Conservation (phyloP, 1,140 invertebrate species). For the Hyposmocoma kahamanoa region DNA sequence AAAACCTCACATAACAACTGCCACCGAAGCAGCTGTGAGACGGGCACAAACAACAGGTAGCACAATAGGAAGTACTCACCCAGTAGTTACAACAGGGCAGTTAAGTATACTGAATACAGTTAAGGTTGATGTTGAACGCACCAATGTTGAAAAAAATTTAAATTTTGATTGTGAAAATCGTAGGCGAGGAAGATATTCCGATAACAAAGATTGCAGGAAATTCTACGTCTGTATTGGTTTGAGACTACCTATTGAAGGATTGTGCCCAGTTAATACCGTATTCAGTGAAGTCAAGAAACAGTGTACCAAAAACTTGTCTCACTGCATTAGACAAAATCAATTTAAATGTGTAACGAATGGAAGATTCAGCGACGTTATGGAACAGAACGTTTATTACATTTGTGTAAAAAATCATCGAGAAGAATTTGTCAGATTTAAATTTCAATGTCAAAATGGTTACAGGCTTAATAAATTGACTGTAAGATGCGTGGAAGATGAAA, state of each 20-base stretch:
- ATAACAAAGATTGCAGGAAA: conserved; percentile 46
- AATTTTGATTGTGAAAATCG: conserved; percentile 24
- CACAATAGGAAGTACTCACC: no score
- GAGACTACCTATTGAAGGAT: conserved; percentile 29
- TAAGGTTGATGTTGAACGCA: no score
- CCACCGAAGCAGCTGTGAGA: no score
- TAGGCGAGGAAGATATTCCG: conserved; percentile 41
- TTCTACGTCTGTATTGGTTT: conserved; percentile 56
- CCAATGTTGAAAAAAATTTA: no score
- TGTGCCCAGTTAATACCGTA: conserved; percentile 47
- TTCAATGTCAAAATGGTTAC: conserved; percentile 49
- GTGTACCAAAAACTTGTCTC: conserved; percentile 57
- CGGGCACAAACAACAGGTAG: no score
- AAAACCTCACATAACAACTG: no score
- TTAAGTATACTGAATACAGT: no score
- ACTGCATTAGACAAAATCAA: conserved; percentile 52
- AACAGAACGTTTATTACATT: conserved; percentile 50
- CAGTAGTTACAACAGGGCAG: no score
- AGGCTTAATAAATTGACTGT: conserved; percentile 34
- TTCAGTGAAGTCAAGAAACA: conserved; percentile 56
- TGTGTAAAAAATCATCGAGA: conserved; percentile 34
- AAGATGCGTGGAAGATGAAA: conserved; percentile 24
- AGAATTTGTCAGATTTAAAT: conserved; percentile 41
- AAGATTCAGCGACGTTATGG: conserved; percentile 41
- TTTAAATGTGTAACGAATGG: conserved; percentile 45